A percentile compares a stretch with the other conserved stretches of the same genome.
Evolutionary conservation across 2,797 vertebrate species (phyloP).

Genomic region (Perdix hodgsoniae): DNA sequence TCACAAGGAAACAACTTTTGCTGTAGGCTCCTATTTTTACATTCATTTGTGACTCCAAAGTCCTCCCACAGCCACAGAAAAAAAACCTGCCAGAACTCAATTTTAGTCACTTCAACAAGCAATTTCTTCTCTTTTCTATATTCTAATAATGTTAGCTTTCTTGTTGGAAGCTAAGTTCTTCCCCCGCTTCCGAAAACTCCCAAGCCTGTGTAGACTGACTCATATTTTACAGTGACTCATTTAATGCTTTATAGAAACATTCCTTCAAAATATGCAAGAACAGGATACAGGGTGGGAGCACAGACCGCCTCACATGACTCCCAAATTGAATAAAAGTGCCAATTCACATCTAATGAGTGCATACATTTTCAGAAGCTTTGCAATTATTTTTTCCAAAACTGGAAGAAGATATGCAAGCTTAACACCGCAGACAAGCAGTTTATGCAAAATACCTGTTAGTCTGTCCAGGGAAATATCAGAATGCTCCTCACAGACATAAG

Average conservation of each 20-base stretch:
- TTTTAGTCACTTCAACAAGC: background rate
- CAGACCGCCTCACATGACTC: background rate
- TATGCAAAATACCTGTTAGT: constrained; percentile 6
- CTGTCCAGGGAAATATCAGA: background rate
- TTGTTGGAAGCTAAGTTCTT: background rate
- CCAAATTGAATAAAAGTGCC: background rate
- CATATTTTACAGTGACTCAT: background rate
- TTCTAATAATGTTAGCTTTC: background rate
- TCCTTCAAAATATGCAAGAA: background rate
- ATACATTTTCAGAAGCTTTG: background rate
- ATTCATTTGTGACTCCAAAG: background rate
- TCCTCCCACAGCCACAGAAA: background rate
- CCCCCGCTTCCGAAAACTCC: background rate
- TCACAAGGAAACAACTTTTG: background rate
- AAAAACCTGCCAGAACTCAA: background rate
- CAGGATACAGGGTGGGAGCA: background rate
- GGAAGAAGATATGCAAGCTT: background rate
- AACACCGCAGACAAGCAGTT: background rate
- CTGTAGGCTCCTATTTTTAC: background rate
- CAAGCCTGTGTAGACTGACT: background rate
- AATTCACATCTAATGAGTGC: background rate
- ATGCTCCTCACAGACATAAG: constrained; percentile 24
- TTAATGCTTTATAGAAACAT: background rate
- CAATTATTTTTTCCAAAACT: background rate
- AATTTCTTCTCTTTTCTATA: background rate